Evolutionary conservation across 2,888 invertebrate genomes (phyloP).

Genomic region (Himalopsyche japonica): DNA sequence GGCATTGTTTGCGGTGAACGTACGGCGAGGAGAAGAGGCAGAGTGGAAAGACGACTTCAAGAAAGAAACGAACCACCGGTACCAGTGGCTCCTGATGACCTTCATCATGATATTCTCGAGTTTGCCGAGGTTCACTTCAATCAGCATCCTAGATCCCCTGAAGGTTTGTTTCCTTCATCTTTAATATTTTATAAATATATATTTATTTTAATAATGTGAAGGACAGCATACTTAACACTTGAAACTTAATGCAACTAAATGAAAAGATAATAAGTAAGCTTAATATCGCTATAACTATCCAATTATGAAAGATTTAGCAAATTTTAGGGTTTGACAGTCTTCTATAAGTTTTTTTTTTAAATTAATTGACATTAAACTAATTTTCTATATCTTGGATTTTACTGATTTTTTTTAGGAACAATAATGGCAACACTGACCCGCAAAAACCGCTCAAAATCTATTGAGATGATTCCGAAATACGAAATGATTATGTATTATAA

Average conservation of each 20-base stretch:
- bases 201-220: too few species aligned
- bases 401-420: conserved; percentile 54
- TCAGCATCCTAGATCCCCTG: conserved; percentile 81
- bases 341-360: too few species aligned
- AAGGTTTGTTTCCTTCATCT: conserved; percentile 58
- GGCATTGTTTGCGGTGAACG: conserved; percentile 60
- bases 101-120: conserved; percentile 81
- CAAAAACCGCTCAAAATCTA: conserved; percentile 71
- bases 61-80: conserved; percentile 67
- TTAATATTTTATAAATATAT: not conserved
- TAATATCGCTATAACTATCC: too few species aligned
- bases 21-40: conserved; percentile 78
- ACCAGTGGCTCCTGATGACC: conserved; percentile 58
- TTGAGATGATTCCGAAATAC: conserved; percentile 82
- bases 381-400: not conserved
- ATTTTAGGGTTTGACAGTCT: too few species aligned
- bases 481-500: conserved; percentile 93
- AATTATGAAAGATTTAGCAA: too few species aligned
- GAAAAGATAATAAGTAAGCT: not conserved
- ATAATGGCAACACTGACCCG: conserved; percentile 84
- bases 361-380: too few species aligned
- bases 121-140: conserved; percentile 95
- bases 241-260: not conserved
- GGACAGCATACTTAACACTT: not conserved
- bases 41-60: conserved; percentile 83